These are phyloP conservation scores for Hydraecia micacea DNA, from an alignment of 2,888 invertebrate species.

Conservation along the genomic window DNA sequence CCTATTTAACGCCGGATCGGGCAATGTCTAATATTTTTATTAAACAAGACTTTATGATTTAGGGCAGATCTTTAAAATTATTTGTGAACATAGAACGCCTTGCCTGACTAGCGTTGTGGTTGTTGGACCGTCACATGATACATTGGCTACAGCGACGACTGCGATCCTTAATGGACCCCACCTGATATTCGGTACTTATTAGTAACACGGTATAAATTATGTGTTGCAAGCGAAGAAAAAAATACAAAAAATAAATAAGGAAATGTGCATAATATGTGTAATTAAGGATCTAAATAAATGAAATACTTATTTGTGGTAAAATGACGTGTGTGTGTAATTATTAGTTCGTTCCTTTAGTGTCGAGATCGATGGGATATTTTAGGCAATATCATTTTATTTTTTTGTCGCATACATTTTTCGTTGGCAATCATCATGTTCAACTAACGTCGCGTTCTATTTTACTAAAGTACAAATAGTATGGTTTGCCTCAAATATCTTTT, in stretches of 20 bases:
- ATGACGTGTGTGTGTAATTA: constrained; percentile 65
- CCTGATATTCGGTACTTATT: constrained; percentile 78
- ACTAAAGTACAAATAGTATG: constrained; percentile 62
- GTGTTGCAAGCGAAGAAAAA: constrained; percentile 73
- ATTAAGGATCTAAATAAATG: constrained; percentile 69
- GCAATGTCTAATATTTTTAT: constrained; percentile 10
- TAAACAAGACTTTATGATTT: background rate
- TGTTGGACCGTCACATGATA: constrained; percentile 21
- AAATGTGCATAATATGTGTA: constrained; percentile 81
- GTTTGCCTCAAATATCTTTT: constrained; percentile 68
- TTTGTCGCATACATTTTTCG: constrained; percentile 20
- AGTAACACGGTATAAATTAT: constrained; percentile 68
- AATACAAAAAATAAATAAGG: constrained; percentile 68
- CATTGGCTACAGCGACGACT: constrained; percentile 34
- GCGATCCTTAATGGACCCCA: constrained; percentile 54
- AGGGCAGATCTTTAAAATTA: constrained; percentile 21
- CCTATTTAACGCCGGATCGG: background rate
- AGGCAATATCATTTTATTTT: constrained; percentile 55
- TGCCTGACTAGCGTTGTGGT: constrained; percentile 12
- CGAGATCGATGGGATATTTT: constrained; percentile 66
- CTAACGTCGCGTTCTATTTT: constrained; percentile 34
- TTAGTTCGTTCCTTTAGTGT: constrained; percentile 65
- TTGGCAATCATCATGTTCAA: constrained; percentile 20
- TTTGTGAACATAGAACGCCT: background rate
- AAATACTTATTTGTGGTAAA: constrained; percentile 65